Evolutionary conservation across 1,140 invertebrate genomes (phyloP).

Genomic region (Homarus americanus): DNA sequence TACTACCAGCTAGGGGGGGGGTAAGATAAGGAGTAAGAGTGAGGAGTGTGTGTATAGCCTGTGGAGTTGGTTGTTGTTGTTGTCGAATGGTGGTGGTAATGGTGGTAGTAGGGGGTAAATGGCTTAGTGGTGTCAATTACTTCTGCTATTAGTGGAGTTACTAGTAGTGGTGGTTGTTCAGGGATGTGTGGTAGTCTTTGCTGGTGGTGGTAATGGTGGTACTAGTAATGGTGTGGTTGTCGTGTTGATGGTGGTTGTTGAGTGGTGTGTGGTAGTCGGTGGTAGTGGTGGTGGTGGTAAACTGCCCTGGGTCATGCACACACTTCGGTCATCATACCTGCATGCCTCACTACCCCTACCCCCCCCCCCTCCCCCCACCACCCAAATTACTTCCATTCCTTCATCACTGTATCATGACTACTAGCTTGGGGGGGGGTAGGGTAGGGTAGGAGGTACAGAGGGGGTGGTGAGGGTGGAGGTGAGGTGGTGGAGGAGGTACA

Average conservation of each 20-base stretch:
- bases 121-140: no score
- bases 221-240: no score
- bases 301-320: slow-evolving; percentile 15
- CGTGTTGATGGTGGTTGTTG: no score
- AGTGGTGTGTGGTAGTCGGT: background rate
- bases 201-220: slow-evolving; percentile 13
- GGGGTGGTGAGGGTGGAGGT: background rate
- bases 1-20: background rate
- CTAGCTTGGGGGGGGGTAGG: background rate
- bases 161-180: no score
- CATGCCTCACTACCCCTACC: background rate
- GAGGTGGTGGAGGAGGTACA: no score
- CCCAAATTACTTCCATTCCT: slow-evolving; percentile 33
- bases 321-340: background rate
- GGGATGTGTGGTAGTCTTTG: background rate
- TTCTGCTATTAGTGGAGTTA: no score
- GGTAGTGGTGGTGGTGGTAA: background rate
- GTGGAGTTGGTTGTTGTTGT: no score
- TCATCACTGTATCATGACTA: slow-evolving; percentile 20
- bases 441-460: background rate
- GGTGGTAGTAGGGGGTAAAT: no score
- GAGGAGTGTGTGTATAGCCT: no score
- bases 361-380: background rate
- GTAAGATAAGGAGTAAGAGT: no score
- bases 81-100: no score